These are phyloP conservation scores for Linhomoeus sp. DNA, from an alignment of 2,888 invertebrate genomes.

Conservation along the genomic window DNA sequence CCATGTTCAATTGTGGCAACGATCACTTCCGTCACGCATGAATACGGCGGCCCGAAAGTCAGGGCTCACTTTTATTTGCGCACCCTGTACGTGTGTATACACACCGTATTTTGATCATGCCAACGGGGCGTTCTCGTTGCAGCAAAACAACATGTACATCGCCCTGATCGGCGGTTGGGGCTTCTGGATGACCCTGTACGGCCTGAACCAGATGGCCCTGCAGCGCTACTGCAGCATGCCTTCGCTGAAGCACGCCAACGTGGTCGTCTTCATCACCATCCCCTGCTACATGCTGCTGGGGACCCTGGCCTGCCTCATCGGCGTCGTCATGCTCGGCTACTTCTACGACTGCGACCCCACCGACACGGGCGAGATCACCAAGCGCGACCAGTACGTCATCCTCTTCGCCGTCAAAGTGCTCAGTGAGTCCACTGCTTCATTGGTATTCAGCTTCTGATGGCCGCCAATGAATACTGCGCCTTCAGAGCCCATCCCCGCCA, in stretches of 20 bases:
- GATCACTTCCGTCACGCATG: too few species aligned
- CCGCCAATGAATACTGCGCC: too few species aligned
- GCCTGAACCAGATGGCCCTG: conserved; percentile 13
- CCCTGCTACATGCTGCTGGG: conserved; percentile 11
- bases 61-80: too few species aligned
- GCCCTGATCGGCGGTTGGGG: conserved; percentile 9
- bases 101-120: too few species aligned
- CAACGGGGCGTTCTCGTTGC: too few species aligned
- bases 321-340: conserved; percentile 7
- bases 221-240: conserved; percentile 15
- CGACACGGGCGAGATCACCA: background rate
- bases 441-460: too few species aligned
- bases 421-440: background rate
- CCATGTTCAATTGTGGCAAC: too few species aligned
- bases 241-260: conserved; percentile 8
- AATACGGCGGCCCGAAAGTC: too few species aligned
- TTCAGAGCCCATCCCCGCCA: conserved; percentile 3
- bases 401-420: conserved; percentile 4
- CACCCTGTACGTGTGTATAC: too few species aligned
- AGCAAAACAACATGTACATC: conserved; percentile 12
- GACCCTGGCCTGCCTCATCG: conserved; percentile 8
- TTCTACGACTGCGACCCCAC: conserved; percentile 8
- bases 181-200: conserved; percentile 10
- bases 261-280: conserved; percentile 11
- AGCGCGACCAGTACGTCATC: conserved; percentile 4